These are phyloP conservation scores for Cotesia vestalis DNA, from an alignment of 1,140 invertebrate genomes.

Conservation along the genomic window DNA sequence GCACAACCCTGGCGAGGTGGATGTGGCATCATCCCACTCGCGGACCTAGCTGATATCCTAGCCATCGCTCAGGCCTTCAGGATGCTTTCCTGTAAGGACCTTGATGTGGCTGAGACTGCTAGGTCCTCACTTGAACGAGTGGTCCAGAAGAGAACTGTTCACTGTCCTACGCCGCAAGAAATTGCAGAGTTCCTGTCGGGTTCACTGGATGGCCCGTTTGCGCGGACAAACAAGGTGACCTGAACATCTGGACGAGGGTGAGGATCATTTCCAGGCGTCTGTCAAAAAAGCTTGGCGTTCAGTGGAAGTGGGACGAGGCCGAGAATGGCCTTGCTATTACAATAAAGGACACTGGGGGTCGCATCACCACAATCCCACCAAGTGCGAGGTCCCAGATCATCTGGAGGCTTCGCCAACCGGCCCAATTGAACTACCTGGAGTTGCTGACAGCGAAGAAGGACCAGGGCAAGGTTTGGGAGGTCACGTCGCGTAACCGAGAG, in stretches of 20 bases:
- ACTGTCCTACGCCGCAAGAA: background rate
- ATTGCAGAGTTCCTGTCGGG: background rate
- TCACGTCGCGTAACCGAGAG: background rate
- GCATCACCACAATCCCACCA: background rate
- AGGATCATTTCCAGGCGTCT: background rate
- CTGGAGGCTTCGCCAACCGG: background rate
- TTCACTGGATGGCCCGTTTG: background rate
- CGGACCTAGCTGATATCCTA: constrained; percentile 27
- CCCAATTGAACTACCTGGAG: background rate
- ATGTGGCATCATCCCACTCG: constrained; percentile 40
- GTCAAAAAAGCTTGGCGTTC: background rate
- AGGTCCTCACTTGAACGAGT: background rate
- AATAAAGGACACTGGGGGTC: too few species aligned
- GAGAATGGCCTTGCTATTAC: background rate
- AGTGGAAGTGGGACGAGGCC: background rate
- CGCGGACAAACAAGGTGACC: background rate
- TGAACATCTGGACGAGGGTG: background rate
- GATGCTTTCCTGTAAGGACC: constrained; percentile 36
- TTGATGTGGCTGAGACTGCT: background rate
- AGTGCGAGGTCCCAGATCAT: background rate
- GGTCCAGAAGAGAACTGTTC: background rate
- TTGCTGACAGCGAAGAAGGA: background rate
- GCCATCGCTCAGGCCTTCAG: constrained; percentile 34
- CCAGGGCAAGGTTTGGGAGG: background rate
- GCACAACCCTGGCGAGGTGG: constrained; percentile 28